These are phyloP conservation scores for Euproctis similis DNA, from an alignment of 2,888 invertebrate genomes.

Conservation along the genomic window DNA sequence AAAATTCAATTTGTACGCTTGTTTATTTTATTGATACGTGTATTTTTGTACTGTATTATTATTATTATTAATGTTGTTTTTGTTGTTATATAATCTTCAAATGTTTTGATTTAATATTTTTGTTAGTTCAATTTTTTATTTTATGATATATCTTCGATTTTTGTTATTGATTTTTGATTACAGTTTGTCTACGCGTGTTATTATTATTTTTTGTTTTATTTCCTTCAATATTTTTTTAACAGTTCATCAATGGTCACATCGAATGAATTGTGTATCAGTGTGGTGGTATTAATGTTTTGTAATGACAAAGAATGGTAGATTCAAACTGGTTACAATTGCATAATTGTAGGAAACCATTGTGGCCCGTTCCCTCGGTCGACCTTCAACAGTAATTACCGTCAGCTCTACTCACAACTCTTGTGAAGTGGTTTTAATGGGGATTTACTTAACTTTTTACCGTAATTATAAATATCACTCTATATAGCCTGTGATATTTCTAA, in stretches of 20 bases:
- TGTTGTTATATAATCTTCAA: background rate
- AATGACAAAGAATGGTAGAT: slow-evolving; percentile 8
- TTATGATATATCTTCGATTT: background rate
- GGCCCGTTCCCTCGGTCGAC: slow-evolving; percentile 44
- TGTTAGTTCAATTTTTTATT: too few relatives aligned
- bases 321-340: slow-evolving; percentile 22
- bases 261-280: background rate
- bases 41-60: background rate
- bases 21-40: background rate
- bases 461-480: too few relatives aligned
- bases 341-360: slow-evolving; percentile 48
- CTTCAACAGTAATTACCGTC: slow-evolving; percentile 46
- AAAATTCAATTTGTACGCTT: slow-evolving; percentile 14
- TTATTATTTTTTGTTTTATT: slow-evolving; percentile 40
- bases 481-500: too few relatives aligned
- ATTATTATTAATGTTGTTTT: background rate
- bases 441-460: too few relatives aligned
- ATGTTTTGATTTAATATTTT: too few relatives aligned
- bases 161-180: slow-evolving; percentile 25
- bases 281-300: slow-evolving; percentile 6
- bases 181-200: slow-evolving; percentile 39
- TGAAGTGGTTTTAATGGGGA: too few relatives aligned
- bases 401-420: too few relatives aligned
- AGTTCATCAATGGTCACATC: too few relatives aligned
- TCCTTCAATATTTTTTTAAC: slow-evolving; percentile 11